Percentiles rank a stretch among this genome's conserved stretches.
Conservation (phyloP, 2,797 vertebrate species). For the Crax fasciolata region DNA sequence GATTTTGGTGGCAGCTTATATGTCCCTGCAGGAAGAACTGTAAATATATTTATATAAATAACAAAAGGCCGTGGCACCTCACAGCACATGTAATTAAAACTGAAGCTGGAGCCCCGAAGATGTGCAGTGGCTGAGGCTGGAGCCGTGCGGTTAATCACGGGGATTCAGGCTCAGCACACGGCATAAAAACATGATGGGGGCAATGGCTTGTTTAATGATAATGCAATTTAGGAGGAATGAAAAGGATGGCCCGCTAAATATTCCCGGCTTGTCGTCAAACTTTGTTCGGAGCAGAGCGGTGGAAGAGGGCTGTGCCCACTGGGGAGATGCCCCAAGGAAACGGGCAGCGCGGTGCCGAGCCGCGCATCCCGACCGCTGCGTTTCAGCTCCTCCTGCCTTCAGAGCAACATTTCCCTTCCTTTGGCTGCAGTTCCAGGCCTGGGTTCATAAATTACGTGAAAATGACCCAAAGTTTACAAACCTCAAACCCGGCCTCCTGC, state of each 20-base stretch:
- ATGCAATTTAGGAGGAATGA: constrained; percentile 62
- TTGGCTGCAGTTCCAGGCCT: constrained; percentile 81
- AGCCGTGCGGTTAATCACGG: not conserved
- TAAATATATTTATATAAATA: not conserved
- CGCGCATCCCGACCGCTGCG: not conserved
- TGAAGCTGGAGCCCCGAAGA: not conserved
- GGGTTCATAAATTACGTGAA: constrained; percentile 92
- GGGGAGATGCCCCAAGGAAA: constrained; percentile 27
- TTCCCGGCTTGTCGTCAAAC: constrained; percentile 56
- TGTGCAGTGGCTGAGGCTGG: not conserved
- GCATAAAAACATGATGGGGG: constrained; percentile 21
- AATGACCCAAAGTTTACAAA: constrained; percentile 89
- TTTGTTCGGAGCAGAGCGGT: constrained; percentile 31
- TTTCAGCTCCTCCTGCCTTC: constrained; percentile 64
- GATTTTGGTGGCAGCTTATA: not conserved
- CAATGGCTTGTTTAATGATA: constrained; percentile 65
- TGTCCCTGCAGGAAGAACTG: not conserved
- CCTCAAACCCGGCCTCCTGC: not conserved
- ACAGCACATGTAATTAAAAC: not conserved
- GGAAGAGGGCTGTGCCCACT: not conserved
- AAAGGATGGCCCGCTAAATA: constrained; percentile 64
- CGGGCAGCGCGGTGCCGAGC: not conserved
- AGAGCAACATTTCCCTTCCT: constrained; percentile 67
- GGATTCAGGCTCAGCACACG: not conserved
- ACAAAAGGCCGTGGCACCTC: not conserved